Conservation (phyloP, 2,888 invertebrate genomes). For the Octonoba sinensis region DNA sequence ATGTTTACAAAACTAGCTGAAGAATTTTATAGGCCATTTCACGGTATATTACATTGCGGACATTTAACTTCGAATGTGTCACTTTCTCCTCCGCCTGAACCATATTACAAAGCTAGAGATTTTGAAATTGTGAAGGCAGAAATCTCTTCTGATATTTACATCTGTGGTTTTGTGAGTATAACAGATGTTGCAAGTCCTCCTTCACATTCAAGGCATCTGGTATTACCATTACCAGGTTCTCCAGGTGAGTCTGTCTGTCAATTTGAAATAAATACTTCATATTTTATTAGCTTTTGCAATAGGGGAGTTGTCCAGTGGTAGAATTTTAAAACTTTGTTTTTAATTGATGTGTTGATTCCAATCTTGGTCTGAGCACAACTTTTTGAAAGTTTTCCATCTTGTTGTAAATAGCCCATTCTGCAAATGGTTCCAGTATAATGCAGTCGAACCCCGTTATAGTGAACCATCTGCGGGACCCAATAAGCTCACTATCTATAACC, state of each 20-base stretch:
- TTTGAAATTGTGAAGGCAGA: conserved; percentile 77
- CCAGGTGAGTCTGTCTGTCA: conserved; percentile 64
- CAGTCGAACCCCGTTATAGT: too few species aligned
- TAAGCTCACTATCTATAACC: too few species aligned
- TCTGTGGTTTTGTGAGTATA: conserved; percentile 89
- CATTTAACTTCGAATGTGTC: conserved; percentile 80
- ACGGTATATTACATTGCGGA: conserved; percentile 81
- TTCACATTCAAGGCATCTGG: conserved; percentile 88
- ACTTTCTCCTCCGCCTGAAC: conserved; percentile 81
- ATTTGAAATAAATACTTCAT: neutral
- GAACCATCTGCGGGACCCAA: too few species aligned
- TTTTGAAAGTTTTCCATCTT: too few species aligned
- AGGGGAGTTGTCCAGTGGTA: too few species aligned
- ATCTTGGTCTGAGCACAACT: too few species aligned
- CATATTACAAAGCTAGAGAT: conserved; percentile 70
- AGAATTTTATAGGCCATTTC: conserved; percentile 80
- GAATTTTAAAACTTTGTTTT: too few species aligned
- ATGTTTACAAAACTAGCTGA: conserved; percentile 80
- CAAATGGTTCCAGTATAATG: too few species aligned
- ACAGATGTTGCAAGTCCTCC: conserved; percentile 92
- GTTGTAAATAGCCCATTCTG: too few species aligned
- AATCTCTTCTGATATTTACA: conserved; percentile 82
- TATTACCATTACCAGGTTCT: conserved; percentile 78
- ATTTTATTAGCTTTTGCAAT: too few species aligned
- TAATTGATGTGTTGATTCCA: too few species aligned